phyloP scores from a whole-genome alignment of 2,888 invertebrate species.

The Blomia tropicalis region DNA sequence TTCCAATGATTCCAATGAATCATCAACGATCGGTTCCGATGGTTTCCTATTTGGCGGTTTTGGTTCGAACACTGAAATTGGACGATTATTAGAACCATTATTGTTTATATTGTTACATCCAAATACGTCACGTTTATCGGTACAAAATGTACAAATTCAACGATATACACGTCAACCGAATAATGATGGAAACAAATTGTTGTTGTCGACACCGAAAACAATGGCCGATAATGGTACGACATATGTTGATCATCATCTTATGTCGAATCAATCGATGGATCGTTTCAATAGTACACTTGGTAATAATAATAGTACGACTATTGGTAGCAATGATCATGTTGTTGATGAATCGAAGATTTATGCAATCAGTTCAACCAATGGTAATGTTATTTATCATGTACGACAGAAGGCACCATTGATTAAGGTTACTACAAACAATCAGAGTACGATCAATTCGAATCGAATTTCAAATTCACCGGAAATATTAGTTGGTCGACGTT shows the following conservation, averaged over 20 bases:
- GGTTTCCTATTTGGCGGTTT: constrained; percentile 3
- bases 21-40: neutral
- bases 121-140: constrained; percentile 60
- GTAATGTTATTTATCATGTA: constrained; percentile 47
- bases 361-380: constrained; percentile 64
- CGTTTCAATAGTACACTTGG: neutral
- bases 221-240: neutral
- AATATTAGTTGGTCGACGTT: neutral
- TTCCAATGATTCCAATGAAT: neutral
- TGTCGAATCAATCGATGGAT: neutral
- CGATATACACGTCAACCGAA: constrained; percentile 32
- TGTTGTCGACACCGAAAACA: neutral
- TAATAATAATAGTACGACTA: neutral
- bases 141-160: constrained; percentile 46
- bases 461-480: too few relatives aligned
- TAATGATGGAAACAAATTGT: neutral
- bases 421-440: neutral
- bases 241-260: neutral
- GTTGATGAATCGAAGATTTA: constrained; percentile 47
- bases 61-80: constrained; percentile 50
- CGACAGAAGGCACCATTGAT: constrained; percentile 34
- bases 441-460: neutral
- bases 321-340: neutral
- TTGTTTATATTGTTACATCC: constrained; percentile 57
- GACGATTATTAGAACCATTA: constrained; percentile 58